These are phyloP conservation scores for Pungitius pungitius DNA, from an alignment of 2,113 vertebrate genomes.

Conservation along the genomic window DNA sequence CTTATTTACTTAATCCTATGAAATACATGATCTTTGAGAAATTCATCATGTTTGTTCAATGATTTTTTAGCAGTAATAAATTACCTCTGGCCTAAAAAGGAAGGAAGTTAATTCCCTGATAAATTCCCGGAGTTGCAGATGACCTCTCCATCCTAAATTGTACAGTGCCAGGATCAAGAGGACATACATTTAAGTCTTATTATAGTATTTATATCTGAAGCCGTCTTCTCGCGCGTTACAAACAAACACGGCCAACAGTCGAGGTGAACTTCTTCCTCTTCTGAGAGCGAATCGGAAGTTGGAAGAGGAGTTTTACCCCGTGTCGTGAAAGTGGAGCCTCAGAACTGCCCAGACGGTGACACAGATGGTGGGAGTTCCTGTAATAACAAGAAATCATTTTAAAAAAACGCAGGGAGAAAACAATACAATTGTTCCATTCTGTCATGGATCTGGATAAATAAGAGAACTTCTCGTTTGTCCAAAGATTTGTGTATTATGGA, in stretches of 20 bases:
- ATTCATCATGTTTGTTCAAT: not conserved
- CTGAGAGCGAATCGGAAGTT: not conserved
- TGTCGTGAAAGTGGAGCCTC: constrained; percentile 91
- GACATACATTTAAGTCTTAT: not conserved
- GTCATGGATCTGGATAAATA: not conserved
- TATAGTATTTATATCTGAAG: not conserved
- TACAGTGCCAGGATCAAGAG: not conserved
- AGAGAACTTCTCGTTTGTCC: not conserved
- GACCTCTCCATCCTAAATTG: not conserved
- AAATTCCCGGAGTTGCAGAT: not conserved
- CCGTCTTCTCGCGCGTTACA: no score
- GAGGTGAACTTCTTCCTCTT: not conserved
- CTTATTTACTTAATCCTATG: not conserved
- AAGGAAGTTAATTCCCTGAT: not conserved
- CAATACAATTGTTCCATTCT: not conserved
- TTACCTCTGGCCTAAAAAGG: not conserved
- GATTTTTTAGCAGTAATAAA: not conserved
- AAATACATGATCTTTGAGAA: not conserved
- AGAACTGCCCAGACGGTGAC: constrained; percentile 95
- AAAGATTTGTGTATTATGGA: not conserved
- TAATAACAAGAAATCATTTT: constrained; percentile 13
- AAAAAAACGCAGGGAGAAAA: not conserved
- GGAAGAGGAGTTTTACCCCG: constrained; percentile 79
- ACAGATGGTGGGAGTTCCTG: constrained; percentile 97
- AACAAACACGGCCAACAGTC: not conserved